phyloP scores from a whole-genome alignment of 2,888 invertebrate species.

The Volucella bombylans region DNA sequence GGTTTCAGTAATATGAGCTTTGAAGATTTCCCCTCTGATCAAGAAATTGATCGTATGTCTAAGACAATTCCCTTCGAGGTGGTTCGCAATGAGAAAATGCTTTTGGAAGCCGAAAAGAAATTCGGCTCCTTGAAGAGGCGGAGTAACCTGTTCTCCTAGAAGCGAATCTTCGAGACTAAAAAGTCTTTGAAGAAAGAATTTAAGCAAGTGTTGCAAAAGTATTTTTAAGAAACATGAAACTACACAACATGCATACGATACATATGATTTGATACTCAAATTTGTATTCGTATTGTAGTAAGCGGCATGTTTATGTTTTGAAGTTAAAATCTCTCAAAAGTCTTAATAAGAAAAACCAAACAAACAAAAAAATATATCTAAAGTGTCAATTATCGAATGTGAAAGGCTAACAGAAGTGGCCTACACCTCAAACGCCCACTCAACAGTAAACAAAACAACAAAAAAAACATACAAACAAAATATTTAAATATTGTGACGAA shows the following conservation, averaged over 20 bases:
- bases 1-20: slow-evolving; percentile 90
- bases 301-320: not conserved
- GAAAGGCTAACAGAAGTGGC: not conserved
- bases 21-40: slow-evolving; percentile 88
- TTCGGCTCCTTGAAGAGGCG: slow-evolving; percentile 83
- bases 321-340: slow-evolving; percentile 19
- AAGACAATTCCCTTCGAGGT: slow-evolving; percentile 86
- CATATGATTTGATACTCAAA: slow-evolving; percentile 12
- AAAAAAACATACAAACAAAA: slow-evolving; percentile 4
- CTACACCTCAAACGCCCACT: not conserved
- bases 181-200: slow-evolving; percentile 77
- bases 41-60: slow-evolving; percentile 82
- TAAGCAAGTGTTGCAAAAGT: slow-evolving; percentile 76
- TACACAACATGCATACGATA: not conserved
- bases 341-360: not conserved
- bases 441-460: slow-evolving; percentile 8
- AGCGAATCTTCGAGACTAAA: slow-evolving; percentile 77
- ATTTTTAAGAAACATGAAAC: slow-evolving; percentile 53
- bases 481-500: slow-evolving; percentile 49
- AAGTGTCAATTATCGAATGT: slow-evolving; percentile 64
- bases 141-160: slow-evolving; percentile 84
- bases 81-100: slow-evolving; percentile 83
- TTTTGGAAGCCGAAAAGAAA: slow-evolving; percentile 83
- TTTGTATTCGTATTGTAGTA: slow-evolving; percentile 13
- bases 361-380: slow-evolving; percentile 42